Evolutionary conservation across 2,797 vertebrate genomes (phyloP).

Genomic region (Moxostoma hubbsi): DNA sequence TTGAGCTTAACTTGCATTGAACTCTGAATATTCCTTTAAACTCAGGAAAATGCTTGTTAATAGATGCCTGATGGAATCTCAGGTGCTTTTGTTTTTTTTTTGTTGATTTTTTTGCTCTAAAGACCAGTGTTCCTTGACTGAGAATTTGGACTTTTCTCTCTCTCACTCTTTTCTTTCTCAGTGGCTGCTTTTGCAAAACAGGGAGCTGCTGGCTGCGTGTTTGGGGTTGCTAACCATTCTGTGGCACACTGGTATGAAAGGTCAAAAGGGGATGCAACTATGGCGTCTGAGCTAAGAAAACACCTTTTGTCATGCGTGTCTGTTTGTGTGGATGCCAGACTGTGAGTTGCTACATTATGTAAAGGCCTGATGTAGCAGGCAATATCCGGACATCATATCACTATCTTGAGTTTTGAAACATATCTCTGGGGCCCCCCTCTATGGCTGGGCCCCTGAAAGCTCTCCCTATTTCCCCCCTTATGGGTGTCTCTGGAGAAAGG

Average conservation of each 20-base stretch:
- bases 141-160: background rate
- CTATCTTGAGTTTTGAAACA: no score
- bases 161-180: background rate
- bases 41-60: constrained; percentile 1
- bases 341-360: background rate
- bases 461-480: no score
- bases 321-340: constrained; percentile 4
- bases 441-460: no score
- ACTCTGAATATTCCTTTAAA: background rate
- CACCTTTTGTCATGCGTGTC: constrained; percentile 14
- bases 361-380: background rate
- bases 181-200: background rate
- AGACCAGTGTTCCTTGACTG: constrained; percentile 23
- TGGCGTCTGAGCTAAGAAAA: constrained; percentile 9
- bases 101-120: background rate
- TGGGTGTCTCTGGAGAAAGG: constrained; percentile 13
- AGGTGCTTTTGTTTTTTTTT: constrained; percentile 20
- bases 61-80: constrained; percentile 28
- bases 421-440: no score
- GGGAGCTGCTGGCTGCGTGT: constrained; percentile 2
- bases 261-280: constrained; percentile 5
- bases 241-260: constrained; percentile 37
- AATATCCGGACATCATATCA: no score
- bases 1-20: no score
- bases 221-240: constrained; percentile 13